A percentile compares a stretch with the other conserved stretches of the same genome.
Evolutionary conservation across 35 echinoderm and acorn worm species (phyloP).

Genomic region (Ptychodera flava): DNA sequence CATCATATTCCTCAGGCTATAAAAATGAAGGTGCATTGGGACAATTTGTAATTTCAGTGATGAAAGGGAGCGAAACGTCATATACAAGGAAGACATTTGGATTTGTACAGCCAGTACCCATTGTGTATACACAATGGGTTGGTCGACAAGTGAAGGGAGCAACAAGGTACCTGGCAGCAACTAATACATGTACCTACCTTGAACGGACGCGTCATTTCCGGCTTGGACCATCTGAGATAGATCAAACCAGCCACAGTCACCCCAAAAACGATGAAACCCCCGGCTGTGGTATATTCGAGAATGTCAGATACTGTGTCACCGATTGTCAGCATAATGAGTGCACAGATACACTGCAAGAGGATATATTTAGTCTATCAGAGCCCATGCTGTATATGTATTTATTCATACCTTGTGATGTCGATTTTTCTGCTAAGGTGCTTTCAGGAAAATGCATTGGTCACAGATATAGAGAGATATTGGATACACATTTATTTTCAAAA

Average conservation of each 20-base stretch:
- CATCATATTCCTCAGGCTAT: too few species aligned
- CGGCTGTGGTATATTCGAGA: not conserved
- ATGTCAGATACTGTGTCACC: not conserved
- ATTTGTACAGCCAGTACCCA: not conserved
- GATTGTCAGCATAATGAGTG: not conserved
- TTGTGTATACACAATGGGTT: not conserved
- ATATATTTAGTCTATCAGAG: too few species aligned
- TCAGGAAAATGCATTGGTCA: too few species aligned
- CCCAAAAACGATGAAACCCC: constrained; percentile 32
- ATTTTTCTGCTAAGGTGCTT: too few species aligned
- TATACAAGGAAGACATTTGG: not conserved
- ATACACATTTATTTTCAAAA: too few species aligned
- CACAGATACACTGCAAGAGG: not conserved
- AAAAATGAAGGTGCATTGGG: too few species aligned
- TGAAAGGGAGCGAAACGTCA: not conserved
- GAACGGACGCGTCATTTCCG: constrained; percentile 71
- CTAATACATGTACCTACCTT: constrained; percentile 38
- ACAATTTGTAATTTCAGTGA: not conserved
- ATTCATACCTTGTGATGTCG: too few species aligned
- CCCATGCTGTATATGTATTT: too few species aligned
- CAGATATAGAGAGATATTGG: too few species aligned
- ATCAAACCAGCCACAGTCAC: constrained; percentile 55
- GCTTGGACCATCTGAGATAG: constrained; percentile 54
- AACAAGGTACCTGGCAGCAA: not conserved
- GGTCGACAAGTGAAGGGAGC: not conserved